Conservation (phyloP, 2,888 invertebrate species). For the Trichopoda pennipes region DNA sequence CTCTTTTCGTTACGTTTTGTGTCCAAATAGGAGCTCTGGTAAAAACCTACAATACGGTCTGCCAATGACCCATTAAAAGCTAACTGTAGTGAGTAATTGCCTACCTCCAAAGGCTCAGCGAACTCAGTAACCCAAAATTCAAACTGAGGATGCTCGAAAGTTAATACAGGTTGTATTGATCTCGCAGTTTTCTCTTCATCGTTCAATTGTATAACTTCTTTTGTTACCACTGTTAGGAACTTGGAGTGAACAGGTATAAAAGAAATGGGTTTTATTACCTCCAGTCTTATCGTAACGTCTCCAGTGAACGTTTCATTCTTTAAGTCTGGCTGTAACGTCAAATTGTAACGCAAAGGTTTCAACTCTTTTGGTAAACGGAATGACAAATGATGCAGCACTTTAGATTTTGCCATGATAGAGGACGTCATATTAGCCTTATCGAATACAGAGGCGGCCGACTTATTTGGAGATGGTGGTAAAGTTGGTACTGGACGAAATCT, state of each 20-base stretch:
- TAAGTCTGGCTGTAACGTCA: constrained; percentile 85
- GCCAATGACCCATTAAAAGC: constrained; percentile 86
- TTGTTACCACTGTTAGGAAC: constrained; percentile 81
- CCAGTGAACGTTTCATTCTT: constrained; percentile 84
- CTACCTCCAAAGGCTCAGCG: constrained; percentile 75
- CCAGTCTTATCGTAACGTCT: constrained; percentile 82
- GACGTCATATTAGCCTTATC: constrained; percentile 68
- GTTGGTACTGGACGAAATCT: constrained; percentile 66
- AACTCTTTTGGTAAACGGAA: constrained; percentile 84
- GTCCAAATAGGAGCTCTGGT: constrained; percentile 85
- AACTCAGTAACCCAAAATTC: constrained; percentile 81
- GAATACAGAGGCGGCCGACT: constrained; percentile 7
- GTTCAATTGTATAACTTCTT: constrained; percentile 77
- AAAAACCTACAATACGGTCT: constrained; percentile 88
- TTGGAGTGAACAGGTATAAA: constrained; percentile 82
- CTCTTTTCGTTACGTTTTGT: constrained; percentile 75
- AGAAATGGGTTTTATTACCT: constrained; percentile 80
- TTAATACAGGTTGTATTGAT: constrained; percentile 72
- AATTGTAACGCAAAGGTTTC: constrained; percentile 84
- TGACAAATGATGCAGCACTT: constrained; percentile 77
- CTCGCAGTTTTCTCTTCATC: constrained; percentile 71
- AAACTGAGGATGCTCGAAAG: constrained; percentile 76
- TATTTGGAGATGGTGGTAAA: constrained; percentile 33
- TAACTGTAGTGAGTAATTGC: constrained; percentile 83
- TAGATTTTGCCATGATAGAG: constrained; percentile 75